Evolutionary conservation across 2,797 vertebrate genomes (phyloP).

Genomic region (Oryzias sinensis): DNA sequence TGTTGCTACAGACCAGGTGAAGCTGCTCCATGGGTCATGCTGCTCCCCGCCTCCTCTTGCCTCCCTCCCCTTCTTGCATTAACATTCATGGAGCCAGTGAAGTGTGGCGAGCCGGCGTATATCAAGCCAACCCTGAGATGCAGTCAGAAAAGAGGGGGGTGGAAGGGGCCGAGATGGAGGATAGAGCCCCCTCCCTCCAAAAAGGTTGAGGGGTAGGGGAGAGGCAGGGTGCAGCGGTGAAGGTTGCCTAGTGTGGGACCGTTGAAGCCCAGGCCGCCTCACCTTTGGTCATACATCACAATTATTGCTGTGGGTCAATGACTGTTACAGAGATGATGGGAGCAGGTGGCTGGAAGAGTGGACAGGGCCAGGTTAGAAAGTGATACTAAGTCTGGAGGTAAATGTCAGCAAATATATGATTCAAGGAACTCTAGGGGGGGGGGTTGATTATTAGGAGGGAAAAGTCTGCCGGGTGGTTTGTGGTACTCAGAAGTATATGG

Average conservation of each 20-base stretch:
- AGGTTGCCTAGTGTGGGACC: slow-evolving; percentile 66
- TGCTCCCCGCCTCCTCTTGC: background rate
- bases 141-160: slow-evolving; percentile 14
- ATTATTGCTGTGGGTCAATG: slow-evolving; percentile 73
- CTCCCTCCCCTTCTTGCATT: slow-evolving; percentile 56
- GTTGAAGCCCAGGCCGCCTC: slow-evolving; percentile 66
- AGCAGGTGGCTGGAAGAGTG: slow-evolving; percentile 17
- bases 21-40: slow-evolving; percentile 30
- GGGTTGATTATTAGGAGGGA: background rate
- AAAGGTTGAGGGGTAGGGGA: slow-evolving; percentile 21
- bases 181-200: slow-evolving; percentile 3
- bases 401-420: slow-evolving; percentile 22
- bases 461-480: slow-evolving; percentile 7
- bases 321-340: slow-evolving; percentile 63
- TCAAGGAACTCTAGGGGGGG: background rate
- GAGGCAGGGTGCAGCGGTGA: slow-evolving; percentile 40
- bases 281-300: slow-evolving; percentile 73
- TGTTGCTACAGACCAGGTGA: slow-evolving; percentile 57
- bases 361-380: slow-evolving; percentile 27
- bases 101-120: slow-evolving; percentile 69
- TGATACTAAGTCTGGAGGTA: slow-evolving; percentile 12
- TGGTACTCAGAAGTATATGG: no score
- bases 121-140: slow-evolving; percentile 63
- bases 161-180: background rate
- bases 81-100: slow-evolving; percentile 81